These are phyloP conservation scores for Acanthisitta chloris DNA, from an alignment of 2,113 vertebrate genomes.

Conservation along the genomic window DNA sequence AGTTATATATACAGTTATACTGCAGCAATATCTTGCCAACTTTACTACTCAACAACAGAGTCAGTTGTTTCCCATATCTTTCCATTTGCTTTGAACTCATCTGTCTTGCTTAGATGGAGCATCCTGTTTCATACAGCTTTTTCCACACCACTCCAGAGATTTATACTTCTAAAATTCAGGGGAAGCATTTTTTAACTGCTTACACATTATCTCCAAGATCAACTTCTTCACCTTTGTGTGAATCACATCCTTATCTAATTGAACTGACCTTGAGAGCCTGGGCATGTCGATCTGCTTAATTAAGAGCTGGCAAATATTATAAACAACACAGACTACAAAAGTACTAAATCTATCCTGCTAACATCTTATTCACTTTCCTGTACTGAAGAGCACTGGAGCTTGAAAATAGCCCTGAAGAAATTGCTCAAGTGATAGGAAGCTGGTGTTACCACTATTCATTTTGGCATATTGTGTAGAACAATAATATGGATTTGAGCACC, in stretches of 20 bases:
- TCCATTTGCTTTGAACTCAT: background rate
- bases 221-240: conserved; percentile 17
- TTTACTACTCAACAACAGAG: background rate
- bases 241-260: conserved; percentile 51
- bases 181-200: background rate
- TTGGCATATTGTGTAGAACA: background rate
- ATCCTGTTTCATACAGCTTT: background rate
- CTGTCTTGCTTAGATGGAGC: background rate
- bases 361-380: conserved; percentile 44
- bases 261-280: conserved; percentile 50
- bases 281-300: conserved; percentile 44
- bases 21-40: background rate
- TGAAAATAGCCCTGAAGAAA: conserved; percentile 47
- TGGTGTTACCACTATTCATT: background rate
- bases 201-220: conserved; percentile 48
- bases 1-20: background rate
- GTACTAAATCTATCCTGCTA: conserved; percentile 37
- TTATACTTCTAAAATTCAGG: conserved; percentile 17
- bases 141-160: background rate
- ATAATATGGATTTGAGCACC: background rate
- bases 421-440: background rate
- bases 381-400: conserved; percentile 22
- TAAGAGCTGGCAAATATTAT: conserved; percentile 62
- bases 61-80: background rate
- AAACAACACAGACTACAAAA: background rate